Conservation (phyloP, 2,113 vertebrate genomes). For the Alosa alosa region DNA sequence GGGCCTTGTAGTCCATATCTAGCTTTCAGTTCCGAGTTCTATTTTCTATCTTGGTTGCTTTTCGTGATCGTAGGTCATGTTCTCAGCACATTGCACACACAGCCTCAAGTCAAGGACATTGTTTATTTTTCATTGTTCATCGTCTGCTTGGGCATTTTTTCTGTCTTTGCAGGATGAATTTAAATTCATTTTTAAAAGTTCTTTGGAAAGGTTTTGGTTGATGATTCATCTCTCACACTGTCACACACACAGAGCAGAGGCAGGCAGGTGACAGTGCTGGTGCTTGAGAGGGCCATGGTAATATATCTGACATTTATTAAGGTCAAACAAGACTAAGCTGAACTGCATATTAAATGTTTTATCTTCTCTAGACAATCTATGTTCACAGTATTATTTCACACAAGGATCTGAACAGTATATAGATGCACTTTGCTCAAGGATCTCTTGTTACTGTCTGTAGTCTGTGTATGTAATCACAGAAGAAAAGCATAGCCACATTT, state of each 20-base stretch:
- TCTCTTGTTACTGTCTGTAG: neutral
- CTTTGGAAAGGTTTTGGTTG: too few species aligned
- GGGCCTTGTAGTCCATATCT: neutral
- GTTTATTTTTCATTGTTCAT: conserved; percentile 22
- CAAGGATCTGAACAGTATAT: neutral
- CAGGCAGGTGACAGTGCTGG: neutral
- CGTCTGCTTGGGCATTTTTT: neutral
- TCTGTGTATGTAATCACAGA: neutral
- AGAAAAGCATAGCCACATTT: neutral
- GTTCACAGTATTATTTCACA: too few species aligned
- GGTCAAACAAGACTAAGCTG: too few species aligned
- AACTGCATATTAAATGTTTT: too few species aligned
- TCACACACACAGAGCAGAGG: too few species aligned
- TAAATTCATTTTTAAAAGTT: too few species aligned
- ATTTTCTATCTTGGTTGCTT: too few species aligned
- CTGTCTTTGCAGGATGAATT: too few species aligned
- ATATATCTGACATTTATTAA: neutral
- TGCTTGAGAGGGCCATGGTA: neutral
- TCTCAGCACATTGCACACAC: conserved; percentile 19
- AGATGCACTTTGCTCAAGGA: neutral
- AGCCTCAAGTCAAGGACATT: conserved; percentile 45
- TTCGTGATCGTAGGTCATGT: too few species aligned
- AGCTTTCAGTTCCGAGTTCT: too few species aligned
- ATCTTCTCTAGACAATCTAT: too few species aligned
- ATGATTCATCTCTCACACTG: too few species aligned